Evolutionary conservation across 2,888 invertebrate genomes (phyloP).

Genomic region (Drosophila mimica): DNA sequence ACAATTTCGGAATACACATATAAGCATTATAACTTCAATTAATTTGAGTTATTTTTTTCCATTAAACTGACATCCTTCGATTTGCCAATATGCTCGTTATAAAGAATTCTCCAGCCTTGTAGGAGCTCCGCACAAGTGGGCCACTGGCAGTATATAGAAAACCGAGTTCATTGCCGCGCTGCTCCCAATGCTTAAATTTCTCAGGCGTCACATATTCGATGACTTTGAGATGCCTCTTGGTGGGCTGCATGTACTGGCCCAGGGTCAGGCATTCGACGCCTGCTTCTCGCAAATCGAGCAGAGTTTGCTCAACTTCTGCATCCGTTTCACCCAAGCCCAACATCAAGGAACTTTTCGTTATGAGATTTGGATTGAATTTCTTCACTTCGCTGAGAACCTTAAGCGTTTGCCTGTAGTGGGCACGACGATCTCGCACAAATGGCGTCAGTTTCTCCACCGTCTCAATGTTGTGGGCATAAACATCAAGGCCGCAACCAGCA

Average conservation of each 20-base stretch:
- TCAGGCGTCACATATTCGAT: constrained; percentile 98
- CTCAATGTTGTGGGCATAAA: constrained; percentile 99
- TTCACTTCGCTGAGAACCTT: constrained; percentile 93
- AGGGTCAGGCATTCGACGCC: constrained; percentile 98
- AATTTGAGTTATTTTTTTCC: neutral
- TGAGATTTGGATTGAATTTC: constrained; percentile 90
- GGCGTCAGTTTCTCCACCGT: constrained; percentile 96
- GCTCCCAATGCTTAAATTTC: constrained; percentile 95
- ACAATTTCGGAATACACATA: constrained; percentile 23
- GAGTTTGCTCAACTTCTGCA: constrained; percentile 92
- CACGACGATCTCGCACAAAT: constrained; percentile 96
- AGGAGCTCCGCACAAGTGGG: constrained; percentile 97
- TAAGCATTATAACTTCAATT: constrained; percentile 1
- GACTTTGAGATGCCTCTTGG: constrained; percentile 96
- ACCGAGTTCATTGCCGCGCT: constrained; percentile 92
- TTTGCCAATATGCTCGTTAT: constrained; percentile 92
- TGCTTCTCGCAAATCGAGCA: constrained; percentile 92
- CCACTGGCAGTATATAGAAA: constrained; percentile 99
- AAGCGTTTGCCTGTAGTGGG: constrained; percentile 96
- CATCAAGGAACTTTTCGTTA: constrained; percentile 99
- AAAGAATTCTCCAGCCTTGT: constrained; percentile 98
- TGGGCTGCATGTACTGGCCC: constrained; percentile 99
- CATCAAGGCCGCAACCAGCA: constrained; percentile 94
- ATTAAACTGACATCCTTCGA: constrained; percentile 73
- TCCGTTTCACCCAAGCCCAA: constrained; percentile 97